Conservation (phyloP, 2,797 vertebrate species). For the Semotilus atromaculatus region DNA sequence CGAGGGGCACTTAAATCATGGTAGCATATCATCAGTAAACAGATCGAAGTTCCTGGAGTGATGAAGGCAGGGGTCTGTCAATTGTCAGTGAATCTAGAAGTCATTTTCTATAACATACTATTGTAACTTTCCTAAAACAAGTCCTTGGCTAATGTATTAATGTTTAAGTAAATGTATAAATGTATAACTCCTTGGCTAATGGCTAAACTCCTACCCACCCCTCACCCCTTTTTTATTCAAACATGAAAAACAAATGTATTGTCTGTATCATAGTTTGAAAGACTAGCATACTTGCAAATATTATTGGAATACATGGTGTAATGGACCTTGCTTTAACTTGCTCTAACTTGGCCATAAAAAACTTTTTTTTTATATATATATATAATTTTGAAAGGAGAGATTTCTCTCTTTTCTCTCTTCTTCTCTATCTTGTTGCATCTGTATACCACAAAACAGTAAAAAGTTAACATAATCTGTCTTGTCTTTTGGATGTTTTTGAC, state of each 20-base stretch:
- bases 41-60: neutral
- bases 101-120: neutral
- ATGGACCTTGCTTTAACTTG: too few species aligned
- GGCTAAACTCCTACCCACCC: neutral
- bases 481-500: conserved; percentile 62
- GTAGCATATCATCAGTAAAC: neutral
- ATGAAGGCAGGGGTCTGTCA: neutral
- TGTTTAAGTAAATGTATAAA: too few species aligned
- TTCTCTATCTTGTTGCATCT: neutral
- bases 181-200: too few species aligned
- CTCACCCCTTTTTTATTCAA: neutral
- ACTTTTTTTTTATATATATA: neutral
- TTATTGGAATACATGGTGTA: too few species aligned
- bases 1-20: neutral
- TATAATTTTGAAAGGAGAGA: neutral
- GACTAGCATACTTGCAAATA: neutral
- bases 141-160: neutral
- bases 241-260: neutral
- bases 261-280: neutral
- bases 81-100: too few species aligned
- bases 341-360: too few species aligned
- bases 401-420: too few species aligned
- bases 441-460: neutral
- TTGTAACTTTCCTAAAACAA: neutral
- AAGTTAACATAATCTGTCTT: neutral